phyloP scores from a whole-genome alignment of 1,140 invertebrate species.

The Arion vulgaris region DNA sequence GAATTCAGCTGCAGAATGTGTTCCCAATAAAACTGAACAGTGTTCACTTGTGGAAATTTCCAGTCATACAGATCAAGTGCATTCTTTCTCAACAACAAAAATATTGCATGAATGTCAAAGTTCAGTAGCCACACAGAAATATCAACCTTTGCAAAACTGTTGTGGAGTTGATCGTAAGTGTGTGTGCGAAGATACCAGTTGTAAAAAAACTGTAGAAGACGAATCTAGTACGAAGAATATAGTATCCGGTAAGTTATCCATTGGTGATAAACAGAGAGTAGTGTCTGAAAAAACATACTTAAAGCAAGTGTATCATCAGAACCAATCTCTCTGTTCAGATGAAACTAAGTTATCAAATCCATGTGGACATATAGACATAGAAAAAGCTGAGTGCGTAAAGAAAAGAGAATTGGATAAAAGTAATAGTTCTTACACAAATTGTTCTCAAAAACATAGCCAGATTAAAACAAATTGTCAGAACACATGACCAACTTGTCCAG shows the following conservation, averaged over 20 bases:
- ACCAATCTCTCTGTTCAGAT: not conserved
- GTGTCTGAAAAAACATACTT: no score
- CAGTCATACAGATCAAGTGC: no score
- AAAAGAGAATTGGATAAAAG: not conserved
- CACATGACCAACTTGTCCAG: not conserved
- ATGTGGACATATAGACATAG: not conserved
- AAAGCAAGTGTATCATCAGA: not conserved
- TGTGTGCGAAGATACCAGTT: not conserved
- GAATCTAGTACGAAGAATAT: not conserved
- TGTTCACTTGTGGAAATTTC: not conserved
- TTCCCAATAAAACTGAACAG: not conserved
- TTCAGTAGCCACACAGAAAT: not conserved
- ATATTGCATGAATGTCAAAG: not conserved
- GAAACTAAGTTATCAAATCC: not conserved
- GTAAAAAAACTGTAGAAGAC: not conserved
- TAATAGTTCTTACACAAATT: not conserved
- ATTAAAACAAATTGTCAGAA: not conserved
- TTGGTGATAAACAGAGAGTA: no score
- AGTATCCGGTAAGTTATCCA: no score
- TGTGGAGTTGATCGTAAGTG: not conserved
- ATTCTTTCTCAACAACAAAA: not conserved
- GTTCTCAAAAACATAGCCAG: not conserved
- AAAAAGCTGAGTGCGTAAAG: not conserved
- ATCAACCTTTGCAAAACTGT: not conserved
- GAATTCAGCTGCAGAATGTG: not conserved